Conservation (phyloP, 2,888 invertebrate species). For the Tyria jacobaeae region DNA sequence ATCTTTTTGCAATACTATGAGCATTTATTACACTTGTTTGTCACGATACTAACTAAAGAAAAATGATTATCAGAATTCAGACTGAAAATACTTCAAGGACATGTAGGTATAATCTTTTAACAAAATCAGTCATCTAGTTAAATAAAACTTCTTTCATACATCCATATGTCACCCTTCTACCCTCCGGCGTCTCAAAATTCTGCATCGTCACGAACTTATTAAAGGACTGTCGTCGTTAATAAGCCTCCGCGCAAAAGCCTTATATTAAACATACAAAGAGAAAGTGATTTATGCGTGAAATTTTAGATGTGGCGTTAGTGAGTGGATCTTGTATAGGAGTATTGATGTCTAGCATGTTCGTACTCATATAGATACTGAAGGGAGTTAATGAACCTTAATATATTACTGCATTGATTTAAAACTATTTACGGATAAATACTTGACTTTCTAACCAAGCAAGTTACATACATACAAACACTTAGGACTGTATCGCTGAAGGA, state of each 20-base stretch:
- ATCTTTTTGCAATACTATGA: no score
- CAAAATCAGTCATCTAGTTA: slow-evolving; percentile 35
- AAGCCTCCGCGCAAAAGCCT: slow-evolving; percentile 37
- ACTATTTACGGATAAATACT: no score
- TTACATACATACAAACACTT: no score
- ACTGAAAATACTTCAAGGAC: no score
- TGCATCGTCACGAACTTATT: slow-evolving; percentile 50
- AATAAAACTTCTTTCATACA: slow-evolving; percentile 44
- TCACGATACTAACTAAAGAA: no score
- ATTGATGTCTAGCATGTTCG: background rate
- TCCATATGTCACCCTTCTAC: slow-evolving; percentile 38
- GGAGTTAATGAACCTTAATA: no score
- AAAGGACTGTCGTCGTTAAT: slow-evolving; percentile 49
- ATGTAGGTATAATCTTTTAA: background rate
- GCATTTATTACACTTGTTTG: no score
- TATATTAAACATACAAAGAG: slow-evolving; percentile 44
- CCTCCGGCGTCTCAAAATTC: slow-evolving; percentile 45
- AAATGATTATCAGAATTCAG: no score
- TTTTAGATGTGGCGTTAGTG: slow-evolving; percentile 1
- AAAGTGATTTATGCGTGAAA: slow-evolving; percentile 25
- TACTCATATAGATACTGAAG: background rate
- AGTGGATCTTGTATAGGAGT: slow-evolving; percentile 1
- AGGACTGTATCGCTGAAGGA: no score
- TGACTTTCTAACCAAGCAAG: no score
- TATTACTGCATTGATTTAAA: no score